phyloP scores from a whole-genome alignment of 2,888 invertebrate genomes.

The Rhagium mordax region DNA sequence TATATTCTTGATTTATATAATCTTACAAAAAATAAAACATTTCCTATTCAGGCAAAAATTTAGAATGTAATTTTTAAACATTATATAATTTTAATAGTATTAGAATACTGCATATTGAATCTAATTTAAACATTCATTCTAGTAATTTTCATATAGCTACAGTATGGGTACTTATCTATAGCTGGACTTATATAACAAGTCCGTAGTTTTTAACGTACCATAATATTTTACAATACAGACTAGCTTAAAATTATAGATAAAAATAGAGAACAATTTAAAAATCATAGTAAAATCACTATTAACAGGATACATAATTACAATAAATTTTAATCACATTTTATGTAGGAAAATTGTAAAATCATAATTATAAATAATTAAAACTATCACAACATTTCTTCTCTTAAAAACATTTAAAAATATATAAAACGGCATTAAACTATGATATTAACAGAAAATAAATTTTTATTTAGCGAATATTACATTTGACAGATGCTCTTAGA shows the following conservation, averaged over 20 bases:
- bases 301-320: constrained; percentile 44
- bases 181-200: constrained; percentile 59
- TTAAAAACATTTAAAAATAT: constrained; percentile 29
- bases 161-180: constrained; percentile 40
- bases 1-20: constrained; percentile 53
- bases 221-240: constrained; percentile 56
- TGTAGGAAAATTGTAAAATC: constrained; percentile 41
- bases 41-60: constrained; percentile 66
- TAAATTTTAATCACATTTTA: constrained; percentile 53
- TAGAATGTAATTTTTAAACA: constrained; percentile 62
- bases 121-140: constrained; percentile 53
- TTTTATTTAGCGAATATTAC: constrained; percentile 41
- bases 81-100: constrained; percentile 45
- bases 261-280: constrained; percentile 49
- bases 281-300: constrained; percentile 45
- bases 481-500: constrained; percentile 57
- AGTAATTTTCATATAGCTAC: constrained; percentile 38
- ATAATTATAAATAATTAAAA: constrained; percentile 41
- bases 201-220: constrained; percentile 49
- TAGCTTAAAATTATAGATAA: constrained; percentile 59
- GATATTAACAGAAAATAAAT: constrained; percentile 32
- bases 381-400: constrained; percentile 37
- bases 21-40: constrained; percentile 63
- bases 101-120: constrained; percentile 49
- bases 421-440: constrained; percentile 30